These are phyloP conservation scores for Yponomeuta malinellus DNA, from an alignment of 2,888 invertebrate species.

Conservation along the genomic window DNA sequence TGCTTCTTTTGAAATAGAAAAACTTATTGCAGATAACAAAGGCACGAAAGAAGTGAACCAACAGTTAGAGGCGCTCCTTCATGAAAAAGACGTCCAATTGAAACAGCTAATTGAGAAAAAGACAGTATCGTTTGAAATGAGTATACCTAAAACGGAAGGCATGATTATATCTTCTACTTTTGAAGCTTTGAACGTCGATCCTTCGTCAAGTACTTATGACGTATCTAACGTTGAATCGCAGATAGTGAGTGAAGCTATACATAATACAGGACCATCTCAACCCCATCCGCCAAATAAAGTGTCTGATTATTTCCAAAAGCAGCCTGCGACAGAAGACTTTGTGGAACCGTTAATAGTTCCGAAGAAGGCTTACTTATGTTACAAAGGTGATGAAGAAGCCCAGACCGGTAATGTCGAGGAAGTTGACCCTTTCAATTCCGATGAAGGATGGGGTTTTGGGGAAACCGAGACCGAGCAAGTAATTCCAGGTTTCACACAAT, in stretches of 20 bases:
- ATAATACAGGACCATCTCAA: constrained; percentile 21
- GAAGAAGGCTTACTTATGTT: constrained; percentile 73
- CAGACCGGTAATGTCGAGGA: constrained; percentile 23
- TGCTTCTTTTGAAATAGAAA: constrained; percentile 32
- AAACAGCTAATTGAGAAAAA: constrained; percentile 54
- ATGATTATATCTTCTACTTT: constrained; percentile 67
- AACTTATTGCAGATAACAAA: constrained; percentile 32
- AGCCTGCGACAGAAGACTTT: constrained; percentile 27
- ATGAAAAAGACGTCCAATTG: constrained; percentile 51
- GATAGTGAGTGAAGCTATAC: constrained; percentile 43
- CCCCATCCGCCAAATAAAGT: constrained; percentile 34
- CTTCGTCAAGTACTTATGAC: constrained; percentile 32
- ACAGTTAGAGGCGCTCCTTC: constrained; percentile 36
- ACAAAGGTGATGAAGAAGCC: constrained; percentile 41
- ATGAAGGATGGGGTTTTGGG: constrained; percentile 65
- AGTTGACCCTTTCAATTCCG: constrained; percentile 59
- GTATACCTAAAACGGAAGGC: constrained; percentile 69
- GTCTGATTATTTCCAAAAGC: constrained; percentile 34
- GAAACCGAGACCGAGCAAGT: constrained; percentile 40
- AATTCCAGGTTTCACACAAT: constrained; percentile 66
- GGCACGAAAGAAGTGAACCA: constrained; percentile 39
- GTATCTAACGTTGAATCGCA: constrained; percentile 57
- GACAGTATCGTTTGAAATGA: constrained; percentile 64
- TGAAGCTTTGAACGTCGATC: constrained; percentile 47
- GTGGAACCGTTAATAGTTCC: constrained; percentile 61